These are phyloP conservation scores for Artemia sinica DNA, from an alignment of 2,888 invertebrate genomes.

Conservation along the genomic window DNA sequence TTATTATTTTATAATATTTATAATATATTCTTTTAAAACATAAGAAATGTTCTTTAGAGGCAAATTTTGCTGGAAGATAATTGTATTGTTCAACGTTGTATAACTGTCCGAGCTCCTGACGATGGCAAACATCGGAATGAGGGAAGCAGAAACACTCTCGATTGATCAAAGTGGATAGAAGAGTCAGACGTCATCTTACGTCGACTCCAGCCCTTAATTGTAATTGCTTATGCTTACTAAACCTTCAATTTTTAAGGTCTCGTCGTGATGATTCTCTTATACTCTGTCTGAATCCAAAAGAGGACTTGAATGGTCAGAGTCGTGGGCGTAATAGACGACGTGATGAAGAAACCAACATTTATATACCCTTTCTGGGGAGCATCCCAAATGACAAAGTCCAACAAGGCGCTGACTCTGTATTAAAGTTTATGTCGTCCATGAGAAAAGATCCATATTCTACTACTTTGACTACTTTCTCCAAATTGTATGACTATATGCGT, in stretches of 20 bases:
- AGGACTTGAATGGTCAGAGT: not conserved
- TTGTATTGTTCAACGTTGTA: too few species aligned
- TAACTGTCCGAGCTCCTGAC: too few species aligned
- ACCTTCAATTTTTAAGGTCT: not conserved
- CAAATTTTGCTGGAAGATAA: too few species aligned
- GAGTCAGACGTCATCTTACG: too few species aligned
- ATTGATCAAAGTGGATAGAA: too few species aligned
- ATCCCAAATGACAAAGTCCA: conserved; percentile 26
- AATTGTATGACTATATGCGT: conserved; percentile 58
- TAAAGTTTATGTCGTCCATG: conserved; percentile 43
- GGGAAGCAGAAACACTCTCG: too few species aligned
- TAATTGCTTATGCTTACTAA: too few species aligned
- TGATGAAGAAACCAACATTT: not conserved
- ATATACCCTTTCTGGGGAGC: conserved; percentile 2
- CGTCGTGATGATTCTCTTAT: conserved; percentile 7
- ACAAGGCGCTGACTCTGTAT: conserved; percentile 43
- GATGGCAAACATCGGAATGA: too few species aligned
- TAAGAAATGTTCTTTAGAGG: too few species aligned
- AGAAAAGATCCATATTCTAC: conserved; percentile 59
- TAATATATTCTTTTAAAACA: too few species aligned
- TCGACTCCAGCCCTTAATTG: too few species aligned
- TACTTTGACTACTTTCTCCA: conserved; percentile 67
- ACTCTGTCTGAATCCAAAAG: not conserved
- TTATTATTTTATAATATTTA: too few species aligned
- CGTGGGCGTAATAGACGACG: not conserved